Evolutionary conservation across 2,113 vertebrate species (phyloP), one percentile per base, ranked within the genome.

Genomic region (Ornithorhynchus anatinus): DNA sequence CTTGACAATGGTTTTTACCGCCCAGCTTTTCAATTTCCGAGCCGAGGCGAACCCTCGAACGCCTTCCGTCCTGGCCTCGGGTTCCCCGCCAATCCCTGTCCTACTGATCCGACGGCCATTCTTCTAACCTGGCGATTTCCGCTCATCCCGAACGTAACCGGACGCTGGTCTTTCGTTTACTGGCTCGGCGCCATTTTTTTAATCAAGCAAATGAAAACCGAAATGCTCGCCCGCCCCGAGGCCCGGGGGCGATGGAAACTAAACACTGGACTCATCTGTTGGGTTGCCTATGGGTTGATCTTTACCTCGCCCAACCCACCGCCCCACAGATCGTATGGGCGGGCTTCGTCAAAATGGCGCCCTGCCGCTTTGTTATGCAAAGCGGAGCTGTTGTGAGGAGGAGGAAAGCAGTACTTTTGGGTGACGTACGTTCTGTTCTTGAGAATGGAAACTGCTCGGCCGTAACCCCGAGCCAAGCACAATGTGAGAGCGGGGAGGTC

Each of bases 401-500:
- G 1, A n/a, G 29, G 5, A n/a, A n/a, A n/a, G n/a, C n/a, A n/a
- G 33, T 54, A 40, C 33, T 8, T 7, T 15, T 16, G 27, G 19
- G 8, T 32, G 52, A 54, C 25, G 54, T 17, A 32, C 68, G 38
- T 3, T 54, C 45, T 40, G 65, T 53, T 77, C 62, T 66, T 5
- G 59, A 82, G 69, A 77, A 83, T 1, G 77, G 77, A 85, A 81
- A 79, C 45, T 17, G 4, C 35, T 7, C 2, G 79, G 80, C 75
- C 65, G 76, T 67, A 68, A 62, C 50, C 52, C 68, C n/a, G n/a
- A n/a, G n/a, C n/a, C n/a, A n/a, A n/a, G n/a, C n/a, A n/a, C n/a
- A n/a, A n/a, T n/a, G n/a, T n/a, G n/a, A n/a, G n/a, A n/a, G n/a
- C n/a, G n/a, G n/a, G n/a, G n/a, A n/a, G n/a, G n/a, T n/a, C n/a